Evolutionary conservation across 2,113 vertebrate species (phyloP).

Genomic region (Dendrocopos noguchii): DNA sequence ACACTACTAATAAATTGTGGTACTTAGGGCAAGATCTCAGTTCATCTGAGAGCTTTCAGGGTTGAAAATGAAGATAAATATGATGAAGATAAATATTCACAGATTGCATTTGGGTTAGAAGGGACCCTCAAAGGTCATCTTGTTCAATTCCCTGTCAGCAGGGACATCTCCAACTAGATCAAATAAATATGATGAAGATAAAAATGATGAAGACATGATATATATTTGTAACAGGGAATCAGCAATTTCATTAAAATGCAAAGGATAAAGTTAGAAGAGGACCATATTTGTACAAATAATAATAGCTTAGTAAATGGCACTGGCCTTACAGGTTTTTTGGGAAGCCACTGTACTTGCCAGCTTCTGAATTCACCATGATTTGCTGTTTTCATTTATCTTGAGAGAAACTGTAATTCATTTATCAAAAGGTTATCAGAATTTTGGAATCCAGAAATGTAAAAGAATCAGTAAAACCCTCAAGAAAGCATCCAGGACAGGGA

Average conservation of each 20-base stretch:
- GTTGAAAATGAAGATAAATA: no score
- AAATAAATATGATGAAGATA: no score
- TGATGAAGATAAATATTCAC: no score
- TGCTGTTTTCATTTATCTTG: neutral
- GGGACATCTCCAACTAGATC: no score
- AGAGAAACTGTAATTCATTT: neutral
- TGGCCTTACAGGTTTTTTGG: neutral
- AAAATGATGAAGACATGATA: neutral
- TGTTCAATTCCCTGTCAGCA: no score
- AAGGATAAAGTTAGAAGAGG: neutral
- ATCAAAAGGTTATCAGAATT: neutral
- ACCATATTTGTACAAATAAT: neutral
- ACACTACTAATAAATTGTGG: no score
- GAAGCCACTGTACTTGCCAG: neutral
- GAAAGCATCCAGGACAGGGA: neutral
- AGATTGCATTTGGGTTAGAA: no score
- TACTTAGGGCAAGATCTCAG: no score
- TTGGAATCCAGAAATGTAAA: neutral
- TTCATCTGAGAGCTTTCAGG: no score
- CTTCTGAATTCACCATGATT: neutral
- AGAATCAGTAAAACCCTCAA: neutral
- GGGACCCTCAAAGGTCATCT: no score
- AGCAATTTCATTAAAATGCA: neutral
- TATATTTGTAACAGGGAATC: neutral
- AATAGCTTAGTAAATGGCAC: neutral